Base-by-base conservation (phyloP, 2,888 invertebrate species). In the Pseudoips prasinana region DNA sequence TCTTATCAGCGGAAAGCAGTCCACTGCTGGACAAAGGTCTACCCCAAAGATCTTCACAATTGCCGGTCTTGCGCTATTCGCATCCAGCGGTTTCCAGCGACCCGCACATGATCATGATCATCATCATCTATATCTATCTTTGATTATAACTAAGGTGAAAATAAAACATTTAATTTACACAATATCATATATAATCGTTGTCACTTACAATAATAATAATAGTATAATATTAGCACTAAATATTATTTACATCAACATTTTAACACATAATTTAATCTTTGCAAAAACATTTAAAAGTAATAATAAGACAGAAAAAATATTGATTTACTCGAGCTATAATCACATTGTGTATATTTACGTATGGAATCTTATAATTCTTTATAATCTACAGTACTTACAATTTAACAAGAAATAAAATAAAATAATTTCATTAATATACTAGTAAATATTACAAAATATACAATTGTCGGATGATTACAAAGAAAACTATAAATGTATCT, bases 371-470 rank as follows among this genome's bases (percentile, higher is more conserved):
- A 22, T 63, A 67, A 64, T 60, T 65, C 61, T 65, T 20, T 20
- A 43, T 29, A 62, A 47, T 48, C 59, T 57, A 66, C 60, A 49
- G 57, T 69, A 69, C 66, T 64, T 70, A 70, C 60, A 64, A 44
- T 32, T 43, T 47, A 52, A 39, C 50, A 36, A 43, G 48, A 46
- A 42, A 38, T 41, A 54, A 29, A 39, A 42, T 39, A 48, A 25
- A 8, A 30, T 41, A 49, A 56, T 40, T 48, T 37, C 27, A 50
- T 56, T 45, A 49, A 56, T 36, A 39, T 46, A 48, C 41, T 56
- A 59, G 56, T 52, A 59, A 59, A 56, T 71, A 76, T 72, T 73
- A 80, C 79, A 79, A 78, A 76, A 80, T 78, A 78, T 80, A 80
- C 78, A 80, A 42, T 52, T n/a, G n/a, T n/a, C 52, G 40, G 48